Evolutionary conservation across 2,113 vertebrate species (phyloP), one percentile per base, ranked within the genome.

Genomic region (Scolopax mira): DNA sequence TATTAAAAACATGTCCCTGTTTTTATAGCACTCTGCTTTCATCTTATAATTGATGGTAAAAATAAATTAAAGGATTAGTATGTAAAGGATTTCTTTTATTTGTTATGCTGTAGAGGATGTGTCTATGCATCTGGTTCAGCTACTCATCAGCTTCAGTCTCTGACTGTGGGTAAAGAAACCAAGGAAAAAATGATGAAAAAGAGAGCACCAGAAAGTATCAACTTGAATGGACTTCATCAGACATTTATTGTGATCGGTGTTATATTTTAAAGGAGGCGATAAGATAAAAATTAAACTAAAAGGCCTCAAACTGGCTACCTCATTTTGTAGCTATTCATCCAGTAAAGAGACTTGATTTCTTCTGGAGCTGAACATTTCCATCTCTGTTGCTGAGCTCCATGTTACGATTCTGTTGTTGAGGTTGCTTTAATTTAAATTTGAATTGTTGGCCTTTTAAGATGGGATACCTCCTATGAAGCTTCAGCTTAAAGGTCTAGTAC

Each of bases 11-110:
- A 27, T 5, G 10, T 65, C 27, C 64, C 51, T 35, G 35, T 23
- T 90, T 96, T 84, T 92, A 60, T 30, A 79, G 48, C 4, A 1
- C 33, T 80, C 48, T 74, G 35, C 48, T 88, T 94, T 80, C 44
- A 69, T 84, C 44, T 87, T 65, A 30, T 54, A 88, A 89, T 28
- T 88, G 35, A 31, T 72, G 35, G 33, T 39, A 89, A 94, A 89
- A 93, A 93, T 67, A 96, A 96, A 74, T 93, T 60, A 79, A 81
- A 87, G 52, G 60, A 85, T 66, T 91, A 37, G 52, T 48, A 61
- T 79, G 48, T 54, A 67, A 94, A 88, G 48, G 60, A 60, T 88
- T 94, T 79, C 3, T 82, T 89, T 87, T 46, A 57, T 66, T 91
- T 86, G 31, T 64, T 69, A 24, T 65, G 24, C 60, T 78, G 70